These are phyloP conservation scores for Dromaius novaehollandiae DNA, from an alignment of 2,113 vertebrate species.

Conservation along the genomic window DNA sequence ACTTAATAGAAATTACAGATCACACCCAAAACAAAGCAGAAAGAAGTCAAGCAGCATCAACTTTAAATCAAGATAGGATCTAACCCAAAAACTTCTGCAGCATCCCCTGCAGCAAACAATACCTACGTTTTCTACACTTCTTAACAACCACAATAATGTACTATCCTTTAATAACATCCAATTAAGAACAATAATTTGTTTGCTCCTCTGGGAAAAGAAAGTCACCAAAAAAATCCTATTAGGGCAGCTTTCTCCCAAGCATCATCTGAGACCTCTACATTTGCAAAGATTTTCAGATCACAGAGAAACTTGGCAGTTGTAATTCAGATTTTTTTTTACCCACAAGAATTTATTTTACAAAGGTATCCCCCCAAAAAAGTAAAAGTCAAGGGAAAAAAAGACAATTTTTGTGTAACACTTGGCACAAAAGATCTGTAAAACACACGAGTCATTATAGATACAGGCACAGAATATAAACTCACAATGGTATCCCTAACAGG, in stretches of 20 bases:
- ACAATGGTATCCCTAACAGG: constrained; percentile 93
- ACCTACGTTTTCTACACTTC: fast-evolving
- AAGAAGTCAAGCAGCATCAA: fast-evolving
- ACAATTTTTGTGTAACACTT: fast-evolving
- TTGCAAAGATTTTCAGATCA: background rate
- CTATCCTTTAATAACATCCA: background rate
- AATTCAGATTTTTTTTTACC: background rate
- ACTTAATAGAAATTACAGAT: background rate
- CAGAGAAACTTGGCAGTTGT: background rate
- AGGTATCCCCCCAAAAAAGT: fast-evolving
- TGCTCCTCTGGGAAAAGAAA: background rate
- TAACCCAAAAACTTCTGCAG: background rate
- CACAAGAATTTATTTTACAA: background rate
- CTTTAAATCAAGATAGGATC: background rate
- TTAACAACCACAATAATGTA: fast-evolving
- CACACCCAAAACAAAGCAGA: background rate
- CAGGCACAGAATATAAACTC: constrained; percentile 42
- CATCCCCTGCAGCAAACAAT: background rate
- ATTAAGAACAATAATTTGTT: background rate
- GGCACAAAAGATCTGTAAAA: background rate
- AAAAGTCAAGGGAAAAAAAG: background rate
- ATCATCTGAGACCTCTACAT: background rate
- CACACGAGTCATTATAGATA: fast-evolving
- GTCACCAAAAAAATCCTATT: background rate
- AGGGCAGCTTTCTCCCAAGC: background rate